phyloP scores from a whole-genome alignment of 1,140 invertebrate species.

The Drosophila seguyi region DNA sequence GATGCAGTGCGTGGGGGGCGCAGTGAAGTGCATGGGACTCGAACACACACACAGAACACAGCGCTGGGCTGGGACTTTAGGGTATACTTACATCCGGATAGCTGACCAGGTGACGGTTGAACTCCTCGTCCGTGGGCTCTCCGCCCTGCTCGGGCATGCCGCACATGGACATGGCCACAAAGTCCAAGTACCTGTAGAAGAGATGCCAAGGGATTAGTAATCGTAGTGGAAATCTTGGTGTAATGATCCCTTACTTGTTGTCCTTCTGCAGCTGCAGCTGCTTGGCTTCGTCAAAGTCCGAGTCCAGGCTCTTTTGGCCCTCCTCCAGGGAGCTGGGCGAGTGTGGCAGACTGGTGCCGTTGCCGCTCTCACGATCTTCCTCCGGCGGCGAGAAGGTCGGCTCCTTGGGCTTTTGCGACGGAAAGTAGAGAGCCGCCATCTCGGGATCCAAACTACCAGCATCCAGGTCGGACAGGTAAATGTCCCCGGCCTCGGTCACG shows the following conservation, averaged over 20 bases:
- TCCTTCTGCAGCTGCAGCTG: conserved; percentile 86
- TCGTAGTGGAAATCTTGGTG: too few species aligned
- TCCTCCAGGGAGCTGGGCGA: conserved; percentile 93
- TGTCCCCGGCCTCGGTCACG: conserved; percentile 90
- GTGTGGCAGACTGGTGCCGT: conserved; percentile 96
- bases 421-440: conserved; percentile 95
- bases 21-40: conserved; percentile 46
- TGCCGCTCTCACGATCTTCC: conserved; percentile 97
- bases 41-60: conserved; percentile 51
- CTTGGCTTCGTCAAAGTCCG: conserved; percentile 92
- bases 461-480: conserved; percentile 97
- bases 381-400: conserved; percentile 86
- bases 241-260: conserved; percentile 85
- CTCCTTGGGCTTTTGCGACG: conserved; percentile 85
- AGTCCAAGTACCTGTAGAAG: conserved; percentile 86
- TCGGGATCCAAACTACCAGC: conserved; percentile 95
- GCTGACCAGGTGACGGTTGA: conserved; percentile 90
- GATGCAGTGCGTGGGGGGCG: conserved; percentile 58
- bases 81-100: conserved; percentile 82
- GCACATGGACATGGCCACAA: conserved; percentile 92
- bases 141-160: conserved; percentile 89
- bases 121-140: conserved; percentile 88
- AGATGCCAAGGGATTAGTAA: background rate
- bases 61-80: background rate
- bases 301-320: conserved; percentile 91